Evolutionary conservation across 2,888 invertebrate species (phyloP).

Genomic region (Cybosia mesomella): DNA sequence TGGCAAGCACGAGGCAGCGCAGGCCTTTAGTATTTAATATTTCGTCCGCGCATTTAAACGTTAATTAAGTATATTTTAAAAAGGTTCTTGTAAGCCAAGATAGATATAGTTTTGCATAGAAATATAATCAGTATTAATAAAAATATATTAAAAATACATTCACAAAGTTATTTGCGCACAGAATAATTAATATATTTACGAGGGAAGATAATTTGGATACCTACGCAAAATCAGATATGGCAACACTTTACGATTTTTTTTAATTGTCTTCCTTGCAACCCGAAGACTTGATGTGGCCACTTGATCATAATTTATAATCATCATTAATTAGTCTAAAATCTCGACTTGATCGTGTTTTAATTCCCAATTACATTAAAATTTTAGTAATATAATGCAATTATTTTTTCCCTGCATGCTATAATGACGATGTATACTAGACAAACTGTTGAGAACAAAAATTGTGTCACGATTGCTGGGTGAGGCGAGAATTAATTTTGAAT

Average conservation of each 20-base stretch:
- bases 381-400: too few species aligned
- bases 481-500: too few species aligned
- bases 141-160: conserved; percentile 27
- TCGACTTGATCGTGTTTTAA: too few species aligned
- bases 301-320: too few species aligned
- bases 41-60: neutral
- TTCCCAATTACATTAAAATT: too few species aligned
- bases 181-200: conserved; percentile 41
- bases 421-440: too few species aligned
- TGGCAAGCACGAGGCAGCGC: too few species aligned
- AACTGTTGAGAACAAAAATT: too few species aligned
- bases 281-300: neutral
- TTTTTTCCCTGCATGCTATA: too few species aligned
- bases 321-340: too few species aligned
- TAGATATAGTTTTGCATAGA: conserved; percentile 35
- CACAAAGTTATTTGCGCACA: conserved; percentile 60
- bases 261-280: neutral
- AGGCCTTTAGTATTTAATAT: neutral
- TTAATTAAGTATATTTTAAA: neutral
- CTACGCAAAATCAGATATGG: neutral
- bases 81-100: conserved; percentile 27
- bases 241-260: neutral
- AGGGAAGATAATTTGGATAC: neutral
- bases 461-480: too few species aligned
- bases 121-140: conserved; percentile 42